Evolutionary conservation across 2,888 invertebrate species (phyloP), one percentile per base, ranked within the genome.

Genomic region (Molorchus minor): DNA sequence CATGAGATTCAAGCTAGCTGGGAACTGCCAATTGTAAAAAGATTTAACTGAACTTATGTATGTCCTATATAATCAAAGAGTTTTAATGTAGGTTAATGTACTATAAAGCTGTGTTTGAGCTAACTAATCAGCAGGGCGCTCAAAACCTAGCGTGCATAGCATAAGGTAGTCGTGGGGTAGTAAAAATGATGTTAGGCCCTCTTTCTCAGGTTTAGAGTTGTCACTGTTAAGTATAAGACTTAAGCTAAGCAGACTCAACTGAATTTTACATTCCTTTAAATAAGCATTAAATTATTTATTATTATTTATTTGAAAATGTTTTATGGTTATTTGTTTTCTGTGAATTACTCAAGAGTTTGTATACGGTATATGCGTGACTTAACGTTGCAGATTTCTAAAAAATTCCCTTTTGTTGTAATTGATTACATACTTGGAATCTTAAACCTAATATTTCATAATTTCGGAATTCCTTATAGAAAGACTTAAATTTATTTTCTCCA

Each of bases 1-100:
- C 67, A 71, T 71, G 78, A 77, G 78, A 76, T 75, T 77, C 75
- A 76, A 77, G 80, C 81, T 81, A 80, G 81, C 80, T 79, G 79
- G 81, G 81, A 78, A 81, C 81, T 81, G 81, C 81, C 81, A 81
- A 78, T 77, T 80, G 79, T 80, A 80, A 78, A 81, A 81, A 80
- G 78, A 79, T 77, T 76, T n/a, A n/a, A 71, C 70, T 68, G 72
- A 75, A 75, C 70, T 73, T 72, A 76, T 79, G 80, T 80, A 80
- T 77, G 79, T 79, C 77, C 72, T 77, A 76, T 76, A 71, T 74
- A 74, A 72, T 72, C 73, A 71, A 49, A 75, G 74, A 74, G 71
- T 73, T 75, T 74, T 72, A 73, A 71, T 72, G 77, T 78, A 79
- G 76, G 77, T 78, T 71, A 76, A 73, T 72, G 72, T 75, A 77